These are phyloP conservation scores for Ammodytes marinus DNA, from an alignment of 2,113 vertebrate species.

Conservation along the genomic window DNA sequence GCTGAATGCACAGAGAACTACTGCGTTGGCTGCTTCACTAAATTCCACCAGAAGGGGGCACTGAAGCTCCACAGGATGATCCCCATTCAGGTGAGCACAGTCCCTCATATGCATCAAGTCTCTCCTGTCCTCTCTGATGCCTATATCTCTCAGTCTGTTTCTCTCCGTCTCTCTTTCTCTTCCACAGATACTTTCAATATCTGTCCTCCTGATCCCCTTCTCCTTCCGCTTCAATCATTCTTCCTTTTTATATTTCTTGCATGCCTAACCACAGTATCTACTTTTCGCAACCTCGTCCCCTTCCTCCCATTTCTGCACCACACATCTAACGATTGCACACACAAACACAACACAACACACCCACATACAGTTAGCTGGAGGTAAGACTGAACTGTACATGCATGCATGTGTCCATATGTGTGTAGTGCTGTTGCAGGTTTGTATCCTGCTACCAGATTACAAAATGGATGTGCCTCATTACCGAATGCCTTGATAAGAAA, in stretches of 20 bases:
- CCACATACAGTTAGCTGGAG: background rate
- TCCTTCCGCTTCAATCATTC: slow-evolving; percentile 40
- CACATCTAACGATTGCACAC: background rate
- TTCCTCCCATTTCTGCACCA: background rate
- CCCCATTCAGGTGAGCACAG: slow-evolving; percentile 83
- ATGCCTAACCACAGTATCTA: slow-evolving; percentile 29
- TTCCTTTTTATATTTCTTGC: slow-evolving; percentile 35
- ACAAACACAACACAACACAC: background rate
- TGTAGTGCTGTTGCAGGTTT: background rate
- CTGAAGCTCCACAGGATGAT: slow-evolving; percentile 89
- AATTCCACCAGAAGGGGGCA: slow-evolving; percentile 93
- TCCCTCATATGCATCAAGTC: slow-evolving; percentile 29
- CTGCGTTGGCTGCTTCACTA: slow-evolving; percentile 88
- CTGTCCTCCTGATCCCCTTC: slow-evolving; percentile 41
- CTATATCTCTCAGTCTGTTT: slow-evolving; percentile 20
- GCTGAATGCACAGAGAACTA: slow-evolving; percentile 90
- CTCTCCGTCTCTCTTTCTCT: slow-evolving; percentile 42
- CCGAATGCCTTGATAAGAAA: slow-evolving; percentile 34
- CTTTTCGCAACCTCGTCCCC: slow-evolving; percentile 16
- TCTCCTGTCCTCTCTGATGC: slow-evolving; percentile 30
- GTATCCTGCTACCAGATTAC: background rate
- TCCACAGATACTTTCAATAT: slow-evolving; percentile 53
- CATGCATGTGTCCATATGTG: background rate
- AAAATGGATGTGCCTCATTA: slow-evolving; percentile 46
- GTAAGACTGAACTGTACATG: background rate